Conservation (phyloP, 2,113 vertebrate genomes). For the Ictalurus punctatus region DNA sequence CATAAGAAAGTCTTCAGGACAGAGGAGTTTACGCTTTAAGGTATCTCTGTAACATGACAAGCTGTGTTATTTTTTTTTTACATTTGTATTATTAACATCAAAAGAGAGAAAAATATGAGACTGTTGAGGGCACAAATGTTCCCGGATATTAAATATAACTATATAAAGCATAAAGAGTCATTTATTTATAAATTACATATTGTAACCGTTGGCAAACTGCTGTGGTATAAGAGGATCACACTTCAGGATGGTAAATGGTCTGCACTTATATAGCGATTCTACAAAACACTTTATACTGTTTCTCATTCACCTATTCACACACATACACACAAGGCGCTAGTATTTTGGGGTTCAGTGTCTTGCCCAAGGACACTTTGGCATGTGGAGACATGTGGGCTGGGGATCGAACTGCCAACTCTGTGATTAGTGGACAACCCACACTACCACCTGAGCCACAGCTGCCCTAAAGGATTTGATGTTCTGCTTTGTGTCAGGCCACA, state of each 20-base stretch:
- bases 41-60: background rate
- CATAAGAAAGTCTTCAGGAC: background rate
- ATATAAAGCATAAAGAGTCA: background rate
- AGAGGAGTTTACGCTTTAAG: background rate
- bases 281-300: too few relatives aligned
- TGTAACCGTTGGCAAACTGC: background rate
- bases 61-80: background rate
- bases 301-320: too few relatives aligned
- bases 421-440: too few relatives aligned
- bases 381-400: too few relatives aligned
- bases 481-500: background rate
- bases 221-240: background rate
- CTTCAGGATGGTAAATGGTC: background rate
- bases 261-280: too few relatives aligned
- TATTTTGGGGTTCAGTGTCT: too few relatives aligned
- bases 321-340: too few relatives aligned
- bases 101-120: background rate
- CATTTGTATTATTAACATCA: background rate
- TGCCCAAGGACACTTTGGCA: too few relatives aligned
- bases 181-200: too few relatives aligned
- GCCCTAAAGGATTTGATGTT: too few relatives aligned
- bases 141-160: background rate
- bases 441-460: too few relatives aligned
- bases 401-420: too few relatives aligned
- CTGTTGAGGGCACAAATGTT: background rate